Evolutionary conservation across 2,888 invertebrate species (phyloP), one percentile per base, ranked within the genome.

Genomic region (Plagodis pulveraria): DNA sequence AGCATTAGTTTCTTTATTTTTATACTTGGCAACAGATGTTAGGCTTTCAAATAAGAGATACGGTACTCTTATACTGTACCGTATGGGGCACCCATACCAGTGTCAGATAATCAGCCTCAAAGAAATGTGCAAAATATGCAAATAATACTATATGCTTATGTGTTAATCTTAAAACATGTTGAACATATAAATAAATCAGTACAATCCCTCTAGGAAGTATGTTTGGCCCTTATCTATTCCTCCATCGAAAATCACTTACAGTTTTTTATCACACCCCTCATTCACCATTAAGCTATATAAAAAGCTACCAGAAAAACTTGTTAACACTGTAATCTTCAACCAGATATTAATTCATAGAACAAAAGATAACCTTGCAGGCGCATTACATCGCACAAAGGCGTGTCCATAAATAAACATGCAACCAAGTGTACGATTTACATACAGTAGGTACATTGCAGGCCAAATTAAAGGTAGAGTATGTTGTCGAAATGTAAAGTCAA

Each of bases 281-380:
- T n/a, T 43, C 22, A 33, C 41, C n/a, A 56, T 36, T 36, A 45
- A 22, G 12, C 22, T 45, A 52, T 56, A 61, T 45, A 52, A 58
- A 61, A 61, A 58, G 52, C 34, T 56, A 60, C 63, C 56, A 56
- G 62, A 54, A 63, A 61, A 61, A 57, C 58, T 48, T 49, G 62
- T 63, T 63, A 64, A 36, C 51, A 66, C 42, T 44, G 51, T 76
- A 71, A 75, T 74, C 69, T 69, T 70, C 66, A 74, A 70, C 70
- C 69, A 54, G 71, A 70, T 70, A 73, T 69, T 52, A 64, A 65
- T 65, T 59, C 59, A 62, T 56, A 65, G 63, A 68, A 81, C 80
- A 78, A 80, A 78, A 71, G 70, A 56, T 62, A 72, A 70, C 82
- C 82, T 81, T 78, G 82, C 62, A 65, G 63, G 61, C 50, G 56